phyloP scores from a whole-genome alignment of 2,888 invertebrate genomes.

The Drosophila algonquin region DNA sequence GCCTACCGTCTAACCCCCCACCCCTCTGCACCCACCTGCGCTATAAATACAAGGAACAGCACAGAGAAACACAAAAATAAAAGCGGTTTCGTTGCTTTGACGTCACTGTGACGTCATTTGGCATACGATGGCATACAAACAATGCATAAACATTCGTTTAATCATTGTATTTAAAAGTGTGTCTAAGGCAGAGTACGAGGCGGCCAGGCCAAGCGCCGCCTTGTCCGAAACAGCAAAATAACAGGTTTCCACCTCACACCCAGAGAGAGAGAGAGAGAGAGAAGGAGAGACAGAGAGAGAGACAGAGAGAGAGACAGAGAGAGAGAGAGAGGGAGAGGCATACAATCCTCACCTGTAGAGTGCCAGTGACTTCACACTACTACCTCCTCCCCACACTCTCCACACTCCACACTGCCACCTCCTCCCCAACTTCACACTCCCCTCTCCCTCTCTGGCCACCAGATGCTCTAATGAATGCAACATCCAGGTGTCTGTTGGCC shows the following conservation, averaged over 20 bases:
- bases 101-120: conserved; percentile 81
- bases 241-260: conserved; percentile 48
- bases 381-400: too few relatives aligned
- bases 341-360: background rate
- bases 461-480: background rate
- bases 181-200: conserved; percentile 62
- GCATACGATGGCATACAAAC: conserved; percentile 53
- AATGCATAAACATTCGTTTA: conserved; percentile 76
- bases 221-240: conserved; percentile 36
- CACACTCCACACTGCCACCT: background rate
- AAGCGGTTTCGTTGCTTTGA: conserved; percentile 69
- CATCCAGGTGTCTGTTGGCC: background rate
- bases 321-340: background rate
- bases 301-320: background rate
- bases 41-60: conserved; percentile 39
- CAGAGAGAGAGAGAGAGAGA: too few relatives aligned
- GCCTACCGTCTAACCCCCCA: background rate
- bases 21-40: conserved; percentile 38
- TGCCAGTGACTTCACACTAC: background rate
- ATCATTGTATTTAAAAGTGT: conserved; percentile 70
- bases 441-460: background rate
- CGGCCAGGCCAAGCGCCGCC: conserved; percentile 52
- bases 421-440: too few relatives aligned
- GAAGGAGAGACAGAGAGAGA: too few relatives aligned
- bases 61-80: conserved; percentile 56